Base-by-base conservation (phyloP, 2,888 invertebrate genomes). In the Encarsia formosa region DNA sequence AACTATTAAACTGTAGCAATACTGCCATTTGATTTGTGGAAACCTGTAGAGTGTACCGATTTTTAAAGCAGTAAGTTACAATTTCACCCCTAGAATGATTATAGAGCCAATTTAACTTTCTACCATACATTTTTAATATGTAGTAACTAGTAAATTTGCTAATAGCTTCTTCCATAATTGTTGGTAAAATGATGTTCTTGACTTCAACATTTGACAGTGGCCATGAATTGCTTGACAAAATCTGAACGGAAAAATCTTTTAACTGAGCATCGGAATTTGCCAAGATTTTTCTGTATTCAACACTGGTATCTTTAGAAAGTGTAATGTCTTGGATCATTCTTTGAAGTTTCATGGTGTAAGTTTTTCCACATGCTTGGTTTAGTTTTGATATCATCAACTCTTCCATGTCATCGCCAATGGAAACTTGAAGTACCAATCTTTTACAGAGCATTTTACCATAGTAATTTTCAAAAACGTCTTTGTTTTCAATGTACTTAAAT, bases 11-110 rank as follows among this genome's bases (percentile, higher is more conserved):
- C 77, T 96, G 94, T 51, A 99, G 78, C 38, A 99, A 79, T 45
- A 99, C 91, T 13, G 97, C 94, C 94, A 99, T 99, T 79, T 99
- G 99, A 78, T 95, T 94, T 37, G 98, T 98, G 65, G 97, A 96
- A 40, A 96, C 94, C 82, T 94, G 87, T 46, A 90, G 78, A 3
- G 87, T 88, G 71, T 89, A 80, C 69, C 79, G 77, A 77, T 88
- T 90, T 71, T 91, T 93, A 75, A 95, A 98, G 77, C 97, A 96
- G 77, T 94, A 93, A 59, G 97, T 94, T 61, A 91, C 86, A 4
- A 99, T 80, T 76, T 99, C 98, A 23, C 98, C 98, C 77, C 96
- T 96, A 65, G 95, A 97, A 90, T 97, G 93, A 73, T 96, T 92
- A 76, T 94, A 96, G 48, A 98, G 79, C 98, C 98, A 99, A 77